These are phyloP conservation scores for Zonitis immaculata DNA, from an alignment of 2,888 invertebrate genomes.

Conservation along the genomic window DNA sequence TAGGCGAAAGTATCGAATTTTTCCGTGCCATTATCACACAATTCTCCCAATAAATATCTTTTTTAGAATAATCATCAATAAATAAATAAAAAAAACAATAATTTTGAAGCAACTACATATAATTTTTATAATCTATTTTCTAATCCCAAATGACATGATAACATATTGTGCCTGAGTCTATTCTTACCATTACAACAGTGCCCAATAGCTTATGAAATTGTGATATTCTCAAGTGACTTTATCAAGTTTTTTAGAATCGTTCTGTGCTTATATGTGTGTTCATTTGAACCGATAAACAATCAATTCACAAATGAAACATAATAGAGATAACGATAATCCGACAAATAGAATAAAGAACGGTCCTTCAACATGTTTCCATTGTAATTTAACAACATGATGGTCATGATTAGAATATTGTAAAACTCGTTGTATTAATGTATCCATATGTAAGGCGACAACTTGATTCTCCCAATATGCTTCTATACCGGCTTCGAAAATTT, in stretches of 20 bases:
- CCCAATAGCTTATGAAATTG: too few relatives aligned
- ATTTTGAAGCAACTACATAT: too few relatives aligned
- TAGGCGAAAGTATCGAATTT: too few relatives aligned
- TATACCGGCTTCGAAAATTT: constrained; percentile 12
- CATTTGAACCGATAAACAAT: background rate
- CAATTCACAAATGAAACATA: background rate
- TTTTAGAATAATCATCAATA: too few relatives aligned
- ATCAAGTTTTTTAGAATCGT: too few relatives aligned
- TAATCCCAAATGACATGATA: too few relatives aligned
- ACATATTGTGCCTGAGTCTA: too few relatives aligned
- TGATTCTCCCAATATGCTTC: constrained; percentile 9
- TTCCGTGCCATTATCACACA: constrained; percentile 60
- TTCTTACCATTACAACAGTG: too few relatives aligned
- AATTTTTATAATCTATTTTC: too few relatives aligned
- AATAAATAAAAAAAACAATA: too few relatives aligned
- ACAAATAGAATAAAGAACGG: constrained; percentile 7
- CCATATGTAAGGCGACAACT: constrained; percentile 11
- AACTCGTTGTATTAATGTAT: constrained; percentile 9
- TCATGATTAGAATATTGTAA: constrained; percentile 13
- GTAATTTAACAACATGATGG: constrained; percentile 10
- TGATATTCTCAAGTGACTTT: too few relatives aligned
- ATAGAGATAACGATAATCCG: background rate
- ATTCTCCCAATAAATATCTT: constrained; percentile 65
- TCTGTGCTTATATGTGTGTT: too few relatives aligned
- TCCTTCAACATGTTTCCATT: constrained; percentile 15